These are phyloP conservation scores for Chaunax sp. DNA, from an alignment of 2,797 vertebrate species.

Conservation along the genomic window DNA sequence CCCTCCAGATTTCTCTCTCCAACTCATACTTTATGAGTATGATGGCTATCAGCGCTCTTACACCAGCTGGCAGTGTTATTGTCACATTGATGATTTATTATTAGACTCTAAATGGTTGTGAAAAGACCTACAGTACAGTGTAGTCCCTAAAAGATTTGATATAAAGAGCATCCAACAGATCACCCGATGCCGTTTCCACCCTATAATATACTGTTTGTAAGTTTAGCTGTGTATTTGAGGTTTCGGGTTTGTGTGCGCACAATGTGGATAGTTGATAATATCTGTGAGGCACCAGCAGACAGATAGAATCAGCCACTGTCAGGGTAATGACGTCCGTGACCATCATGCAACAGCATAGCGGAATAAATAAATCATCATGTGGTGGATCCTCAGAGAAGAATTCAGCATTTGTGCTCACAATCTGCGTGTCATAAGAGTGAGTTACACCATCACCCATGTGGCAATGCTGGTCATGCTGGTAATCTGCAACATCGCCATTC, in stretches of 20 bases:
- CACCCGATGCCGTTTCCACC: slow-evolving; percentile 34
- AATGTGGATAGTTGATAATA: slow-evolving; percentile 60
- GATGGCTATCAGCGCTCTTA: slow-evolving; percentile 34
- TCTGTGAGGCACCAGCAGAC: slow-evolving; percentile 55
- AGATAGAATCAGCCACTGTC: slow-evolving; percentile 55
- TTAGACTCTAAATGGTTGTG: slow-evolving; percentile 8
- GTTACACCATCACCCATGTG: slow-evolving; percentile 42
- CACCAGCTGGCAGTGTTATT: slow-evolving; percentile 5
- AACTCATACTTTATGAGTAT: slow-evolving; percentile 13
- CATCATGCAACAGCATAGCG: slow-evolving; percentile 34
- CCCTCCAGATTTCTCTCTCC: slow-evolving; percentile 27
- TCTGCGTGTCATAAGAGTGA: slow-evolving; percentile 13
- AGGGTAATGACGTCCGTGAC: slow-evolving; percentile 52
- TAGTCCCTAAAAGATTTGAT: slow-evolving; percentile 15
- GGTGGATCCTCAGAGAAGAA: slow-evolving; percentile 11
- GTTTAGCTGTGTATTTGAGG: slow-evolving; percentile 53
- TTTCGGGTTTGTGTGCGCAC: slow-evolving; percentile 54
- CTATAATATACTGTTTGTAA: slow-evolving; percentile 47
- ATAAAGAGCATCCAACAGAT: slow-evolving; percentile 43
- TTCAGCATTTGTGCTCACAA: slow-evolving; percentile 3
- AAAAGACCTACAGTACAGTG: slow-evolving; percentile 43
- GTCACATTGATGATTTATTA: slow-evolving; percentile 38
- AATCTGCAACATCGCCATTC: slow-evolving; percentile 9
- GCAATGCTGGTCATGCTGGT: slow-evolving; percentile 32
- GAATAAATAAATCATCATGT: slow-evolving; percentile 38